Evolutionary conservation across 2,888 invertebrate species (phyloP).

Genomic region (Plagiodera versicolora): DNA sequence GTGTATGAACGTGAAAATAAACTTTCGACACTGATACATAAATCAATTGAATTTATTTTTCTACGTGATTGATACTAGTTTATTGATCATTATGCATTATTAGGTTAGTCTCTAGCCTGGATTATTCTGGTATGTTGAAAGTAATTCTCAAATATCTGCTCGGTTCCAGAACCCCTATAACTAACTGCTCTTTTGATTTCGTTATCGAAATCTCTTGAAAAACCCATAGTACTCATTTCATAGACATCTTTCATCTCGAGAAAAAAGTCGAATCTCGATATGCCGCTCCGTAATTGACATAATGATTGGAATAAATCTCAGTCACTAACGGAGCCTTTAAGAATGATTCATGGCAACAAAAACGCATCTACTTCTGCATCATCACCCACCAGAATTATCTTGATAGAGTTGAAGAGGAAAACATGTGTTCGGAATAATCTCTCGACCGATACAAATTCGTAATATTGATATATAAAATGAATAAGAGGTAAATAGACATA

Average conservation of each 20-base stretch:
- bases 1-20: no score
- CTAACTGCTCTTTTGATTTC: not conserved
- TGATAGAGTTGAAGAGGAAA: not conserved
- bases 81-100: no score
- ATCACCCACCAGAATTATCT: not conserved
- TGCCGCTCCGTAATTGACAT: not conserved
- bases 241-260: not conserved
- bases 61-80: no score
- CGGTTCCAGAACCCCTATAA: not conserved
- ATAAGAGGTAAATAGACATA: no score
- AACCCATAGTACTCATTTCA: not conserved
- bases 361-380: not conserved
- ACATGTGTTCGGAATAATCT: not conserved
- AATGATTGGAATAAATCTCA: not conserved
- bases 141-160: not conserved
- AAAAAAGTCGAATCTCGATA: not conserved
- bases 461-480: no score
- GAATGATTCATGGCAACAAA: not conserved
- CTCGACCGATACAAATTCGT: not conserved
- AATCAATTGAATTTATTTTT: no score
- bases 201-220: not conserved
- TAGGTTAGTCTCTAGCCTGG: no score
- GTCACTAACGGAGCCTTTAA: not conserved
- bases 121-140: no score
- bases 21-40: no score